These are phyloP conservation scores for Ephydatia muelleri DNA, from an alignment of 37 sponge, comb jelly and placozoan species.

Conservation along the genomic window DNA sequence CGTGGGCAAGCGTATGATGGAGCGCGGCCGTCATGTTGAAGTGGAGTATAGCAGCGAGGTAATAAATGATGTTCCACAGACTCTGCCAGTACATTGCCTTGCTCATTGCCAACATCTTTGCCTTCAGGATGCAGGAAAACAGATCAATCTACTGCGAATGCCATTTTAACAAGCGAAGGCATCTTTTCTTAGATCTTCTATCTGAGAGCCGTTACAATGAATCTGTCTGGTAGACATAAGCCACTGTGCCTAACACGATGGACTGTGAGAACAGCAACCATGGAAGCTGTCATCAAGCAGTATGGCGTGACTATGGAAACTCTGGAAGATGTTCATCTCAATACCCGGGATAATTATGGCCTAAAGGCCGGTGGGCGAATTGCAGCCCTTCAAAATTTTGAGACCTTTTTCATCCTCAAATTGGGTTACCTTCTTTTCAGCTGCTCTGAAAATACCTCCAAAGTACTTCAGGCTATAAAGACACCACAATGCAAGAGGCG, in stretches of 20 bases:
- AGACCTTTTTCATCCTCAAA: constrained; percentile 50
- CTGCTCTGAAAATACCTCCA: too few relatives aligned
- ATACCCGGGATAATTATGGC: constrained; percentile 64
- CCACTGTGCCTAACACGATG: constrained; percentile 62
- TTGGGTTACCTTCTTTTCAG: constrained; percentile 50
- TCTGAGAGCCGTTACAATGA: background rate
- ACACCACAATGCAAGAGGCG: constrained; percentile 56
- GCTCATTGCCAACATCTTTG: constrained; percentile 68
- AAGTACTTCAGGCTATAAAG: constrained; percentile 14
- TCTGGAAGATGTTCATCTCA: too few relatives aligned
- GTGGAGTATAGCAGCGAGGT: too few relatives aligned
- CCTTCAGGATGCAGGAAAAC: constrained; percentile 57
- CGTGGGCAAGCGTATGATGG: too few relatives aligned
- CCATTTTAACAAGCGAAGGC: constrained; percentile 18
- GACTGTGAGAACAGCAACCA: constrained; percentile 60
- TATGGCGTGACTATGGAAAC: constrained; percentile 40
- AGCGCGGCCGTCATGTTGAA: too few relatives aligned
- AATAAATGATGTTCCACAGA: constrained; percentile 38
- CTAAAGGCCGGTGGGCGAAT: constrained; percentile 55
- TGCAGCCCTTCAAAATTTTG: constrained; percentile 47
- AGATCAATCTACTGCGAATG: constrained; percentile 9
- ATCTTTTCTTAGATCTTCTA: constrained; percentile 14
- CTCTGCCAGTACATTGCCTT: constrained; percentile 66
- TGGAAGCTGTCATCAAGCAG: constrained; percentile 38
- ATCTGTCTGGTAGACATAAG: constrained; percentile 15